A percentile compares a stretch with the other conserved stretches of the same genome.
These are phyloP conservation scores for Druceiella hillmani DNA, from an alignment of 2,888 invertebrate genomes.

Conservation along the genomic window DNA sequence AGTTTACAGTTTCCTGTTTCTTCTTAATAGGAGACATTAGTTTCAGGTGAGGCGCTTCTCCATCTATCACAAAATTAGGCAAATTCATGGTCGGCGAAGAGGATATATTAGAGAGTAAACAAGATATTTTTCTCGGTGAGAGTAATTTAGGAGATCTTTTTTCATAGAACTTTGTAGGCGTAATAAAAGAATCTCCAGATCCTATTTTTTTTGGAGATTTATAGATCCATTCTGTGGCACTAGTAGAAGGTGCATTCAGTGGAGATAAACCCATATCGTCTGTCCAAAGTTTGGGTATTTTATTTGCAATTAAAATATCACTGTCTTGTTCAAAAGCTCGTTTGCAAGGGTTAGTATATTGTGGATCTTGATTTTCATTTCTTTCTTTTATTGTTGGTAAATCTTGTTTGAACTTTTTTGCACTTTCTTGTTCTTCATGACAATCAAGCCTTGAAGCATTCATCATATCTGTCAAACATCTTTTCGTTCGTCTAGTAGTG, in stretches of 20 bases:
- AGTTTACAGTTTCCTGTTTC: constrained; percentile 59
- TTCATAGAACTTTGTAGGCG: constrained; percentile 37
- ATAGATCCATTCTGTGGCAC: constrained; percentile 30
- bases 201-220: constrained; percentile 20
- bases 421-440: constrained; percentile 28
- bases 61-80: constrained; percentile 71
- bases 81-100: constrained; percentile 63
- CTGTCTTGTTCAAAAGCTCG: neutral
- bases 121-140: constrained; percentile 28
- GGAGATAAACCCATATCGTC: neutral
- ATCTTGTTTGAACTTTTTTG: constrained; percentile 31
- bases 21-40: constrained; percentile 64
- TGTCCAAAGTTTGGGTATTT: neutral
- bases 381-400: constrained; percentile 21
- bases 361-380: constrained; percentile 20
- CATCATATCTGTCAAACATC: constrained; percentile 41
- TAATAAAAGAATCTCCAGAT: constrained; percentile 35
- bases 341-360: constrained; percentile 10
- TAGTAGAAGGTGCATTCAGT: neutral
- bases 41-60: constrained; percentile 69
- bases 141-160: constrained; percentile 29
- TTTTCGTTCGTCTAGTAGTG: constrained; percentile 31
- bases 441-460: constrained; percentile 30
- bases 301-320: neutral
- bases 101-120: constrained; percentile 27